Conservation (phyloP, 2,797 vertebrate species). For the Gymnothorax javanicus region DNA sequence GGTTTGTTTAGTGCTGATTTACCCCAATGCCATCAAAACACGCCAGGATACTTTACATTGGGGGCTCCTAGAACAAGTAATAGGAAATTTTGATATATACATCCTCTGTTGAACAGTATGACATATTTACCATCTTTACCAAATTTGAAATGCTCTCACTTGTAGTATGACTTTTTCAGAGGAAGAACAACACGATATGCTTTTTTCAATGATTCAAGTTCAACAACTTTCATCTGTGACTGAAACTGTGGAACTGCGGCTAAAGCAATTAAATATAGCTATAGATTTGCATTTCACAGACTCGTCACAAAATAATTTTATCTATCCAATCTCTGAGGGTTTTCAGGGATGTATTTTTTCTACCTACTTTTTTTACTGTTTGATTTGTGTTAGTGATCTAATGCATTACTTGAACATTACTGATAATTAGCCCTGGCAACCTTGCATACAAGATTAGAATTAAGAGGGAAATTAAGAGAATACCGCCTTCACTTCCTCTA, state of each 20-base stretch:
- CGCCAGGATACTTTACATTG: constrained; percentile 33
- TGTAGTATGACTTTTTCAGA: background rate
- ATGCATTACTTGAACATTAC: constrained; percentile 19
- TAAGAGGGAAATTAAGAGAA: constrained; percentile 41
- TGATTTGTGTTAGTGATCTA: constrained; percentile 28
- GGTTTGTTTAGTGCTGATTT: constrained; percentile 43
- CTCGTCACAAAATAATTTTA: background rate
- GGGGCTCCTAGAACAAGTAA: constrained; percentile 65
- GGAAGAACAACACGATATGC: background rate
- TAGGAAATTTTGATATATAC: background rate
- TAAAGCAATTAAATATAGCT: background rate
- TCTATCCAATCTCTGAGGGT: background rate
- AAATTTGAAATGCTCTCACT: background rate
- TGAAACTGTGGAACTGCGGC: background rate
- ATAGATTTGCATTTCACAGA: background rate
- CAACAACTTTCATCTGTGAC: background rate
- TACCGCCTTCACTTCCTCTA: constrained; percentile 22
- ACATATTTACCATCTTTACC: background rate
- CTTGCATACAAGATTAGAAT: constrained; percentile 35
- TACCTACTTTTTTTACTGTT: background rate
- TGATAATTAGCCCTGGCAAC: constrained; percentile 37
- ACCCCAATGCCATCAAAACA: constrained; percentile 36
- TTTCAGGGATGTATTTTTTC: background rate
- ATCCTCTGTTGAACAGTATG: background rate
- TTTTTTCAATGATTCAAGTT: background rate